Conservation (phyloP, 2,113 vertebrate species). For the Serilophus lunatus region DNA sequence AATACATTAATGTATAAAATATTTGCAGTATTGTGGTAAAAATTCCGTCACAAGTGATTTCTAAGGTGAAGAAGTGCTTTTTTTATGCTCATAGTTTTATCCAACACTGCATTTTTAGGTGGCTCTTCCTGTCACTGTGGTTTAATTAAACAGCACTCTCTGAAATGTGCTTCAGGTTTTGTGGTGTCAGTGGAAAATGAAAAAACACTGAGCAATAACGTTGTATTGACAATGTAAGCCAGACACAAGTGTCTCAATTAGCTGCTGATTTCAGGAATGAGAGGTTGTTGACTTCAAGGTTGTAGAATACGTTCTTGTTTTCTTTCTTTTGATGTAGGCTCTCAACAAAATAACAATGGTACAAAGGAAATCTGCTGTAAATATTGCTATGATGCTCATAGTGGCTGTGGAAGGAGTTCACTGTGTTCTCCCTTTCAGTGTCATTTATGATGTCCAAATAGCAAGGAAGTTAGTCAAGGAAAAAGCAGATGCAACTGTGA, state of each 20-base stretch:
- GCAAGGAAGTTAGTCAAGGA: background rate
- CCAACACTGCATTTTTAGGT: background rate
- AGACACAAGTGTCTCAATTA: background rate
- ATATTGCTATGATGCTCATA: background rate
- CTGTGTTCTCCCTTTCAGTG: background rate
- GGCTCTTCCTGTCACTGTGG: conserved; percentile 29
- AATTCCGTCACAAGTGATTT: background rate
- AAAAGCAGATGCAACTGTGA: background rate
- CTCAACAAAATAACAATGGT: background rate
- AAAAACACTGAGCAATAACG: background rate
- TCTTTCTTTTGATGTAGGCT: background rate
- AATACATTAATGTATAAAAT: background rate
- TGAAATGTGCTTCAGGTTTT: background rate
- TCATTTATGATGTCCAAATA: background rate
- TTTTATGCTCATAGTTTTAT: background rate
- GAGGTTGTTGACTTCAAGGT: background rate
- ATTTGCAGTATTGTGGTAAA: background rate
- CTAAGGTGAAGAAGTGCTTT: background rate
- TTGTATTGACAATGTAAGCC: background rate
- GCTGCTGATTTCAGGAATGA: background rate
- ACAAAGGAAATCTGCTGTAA: background rate
- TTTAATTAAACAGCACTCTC: background rate
- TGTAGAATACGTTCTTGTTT: background rate
- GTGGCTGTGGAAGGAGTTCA: background rate
- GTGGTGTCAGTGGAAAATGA: background rate